A percentile compares a stretch with the other conserved stretches of the same genome.
Evolutionary conservation across 2,888 invertebrate species (phyloP).

Genomic region (Nephrotoma flavescens): DNA sequence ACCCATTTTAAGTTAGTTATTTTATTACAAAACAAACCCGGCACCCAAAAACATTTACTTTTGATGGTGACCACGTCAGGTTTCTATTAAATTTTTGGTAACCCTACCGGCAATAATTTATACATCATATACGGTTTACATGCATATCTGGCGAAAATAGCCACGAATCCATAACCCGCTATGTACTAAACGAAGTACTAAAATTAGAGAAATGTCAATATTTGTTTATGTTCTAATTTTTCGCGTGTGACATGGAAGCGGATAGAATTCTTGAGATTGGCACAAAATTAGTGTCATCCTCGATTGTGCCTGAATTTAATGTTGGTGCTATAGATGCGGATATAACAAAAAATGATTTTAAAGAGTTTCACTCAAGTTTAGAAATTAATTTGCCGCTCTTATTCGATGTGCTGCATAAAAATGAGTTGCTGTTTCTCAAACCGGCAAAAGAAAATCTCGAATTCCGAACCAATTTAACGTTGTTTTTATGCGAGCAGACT

Average conservation of each 20-base stretch:
- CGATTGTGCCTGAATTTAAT: not conserved
- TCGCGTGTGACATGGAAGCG: not conserved
- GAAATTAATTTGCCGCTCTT: not conserved
- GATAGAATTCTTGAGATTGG: not conserved
- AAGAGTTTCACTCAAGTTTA: not conserved
- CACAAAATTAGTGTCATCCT: not conserved
- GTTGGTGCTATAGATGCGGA: not conserved
- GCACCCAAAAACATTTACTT: slow-evolving; percentile 11
- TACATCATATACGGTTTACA: not conserved
- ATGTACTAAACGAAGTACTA: not conserved
- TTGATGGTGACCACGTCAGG: slow-evolving; percentile 12
- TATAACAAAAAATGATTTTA: not conserved
- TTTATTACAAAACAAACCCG: not conserved
- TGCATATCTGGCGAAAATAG: not conserved
- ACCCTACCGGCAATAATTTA: not conserved
- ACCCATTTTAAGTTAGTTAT: slow-evolving; percentile 23
- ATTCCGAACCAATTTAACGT: not conserved
- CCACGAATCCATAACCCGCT: not conserved
- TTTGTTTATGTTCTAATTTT: not conserved
- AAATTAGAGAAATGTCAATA: not conserved
- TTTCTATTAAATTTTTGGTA: not conserved
- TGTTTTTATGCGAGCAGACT: not conserved
- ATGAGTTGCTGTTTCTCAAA: not conserved
- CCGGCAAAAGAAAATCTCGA: not conserved
- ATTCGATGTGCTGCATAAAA: not conserved